These are phyloP conservation scores for Nebria ingens DNA, from an alignment of 1,140 invertebrate species.

Conservation along the genomic window DNA sequence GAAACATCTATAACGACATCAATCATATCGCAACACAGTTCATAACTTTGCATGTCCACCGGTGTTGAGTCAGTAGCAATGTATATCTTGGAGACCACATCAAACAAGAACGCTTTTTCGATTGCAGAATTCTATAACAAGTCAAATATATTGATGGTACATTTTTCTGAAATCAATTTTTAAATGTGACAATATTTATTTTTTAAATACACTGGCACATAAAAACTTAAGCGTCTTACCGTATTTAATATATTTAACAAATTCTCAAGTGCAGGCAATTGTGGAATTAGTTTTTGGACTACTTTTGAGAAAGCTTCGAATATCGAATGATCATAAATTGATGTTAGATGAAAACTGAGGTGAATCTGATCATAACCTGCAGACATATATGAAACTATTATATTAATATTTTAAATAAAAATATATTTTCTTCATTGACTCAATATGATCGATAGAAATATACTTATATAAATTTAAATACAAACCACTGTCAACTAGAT, in stretches of 20 bases:
- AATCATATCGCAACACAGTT: slow-evolving; percentile 99
- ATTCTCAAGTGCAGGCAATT: slow-evolving; percentile 94
- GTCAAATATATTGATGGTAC: not conserved
- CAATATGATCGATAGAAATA: slow-evolving; percentile 10
- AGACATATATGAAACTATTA: slow-evolving; percentile 23
- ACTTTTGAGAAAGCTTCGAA: slow-evolving; percentile 99
- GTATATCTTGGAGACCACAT: slow-evolving; percentile 98
- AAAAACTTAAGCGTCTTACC: slow-evolving; percentile 49
- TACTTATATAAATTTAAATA: slow-evolving; percentile 2
- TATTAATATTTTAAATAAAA: slow-evolving; percentile 11
- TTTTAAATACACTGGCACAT: not conserved
- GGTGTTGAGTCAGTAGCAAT: slow-evolving; percentile 98
- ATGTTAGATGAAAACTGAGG: slow-evolving; percentile 93
- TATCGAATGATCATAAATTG: slow-evolving; percentile 99
- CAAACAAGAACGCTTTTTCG: slow-evolving; percentile 97
- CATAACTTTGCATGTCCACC: slow-evolving; percentile 99
- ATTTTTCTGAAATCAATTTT: not conserved
- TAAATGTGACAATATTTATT: not conserved
- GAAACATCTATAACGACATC: slow-evolving; percentile 99
- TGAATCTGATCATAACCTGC: slow-evolving; percentile 70
- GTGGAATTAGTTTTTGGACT: slow-evolving; percentile 97
- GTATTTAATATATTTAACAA: slow-evolving; percentile 98
- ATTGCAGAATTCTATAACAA: slow-evolving; percentile 86
- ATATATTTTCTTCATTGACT: not conserved
- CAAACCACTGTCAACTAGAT: slow-evolving; percentile 77